Percentiles rank a stretch among this genome's conserved stretches.
Conservation (phyloP, 2,888 invertebrate species). For the Cataglyphis albicans region DNA sequence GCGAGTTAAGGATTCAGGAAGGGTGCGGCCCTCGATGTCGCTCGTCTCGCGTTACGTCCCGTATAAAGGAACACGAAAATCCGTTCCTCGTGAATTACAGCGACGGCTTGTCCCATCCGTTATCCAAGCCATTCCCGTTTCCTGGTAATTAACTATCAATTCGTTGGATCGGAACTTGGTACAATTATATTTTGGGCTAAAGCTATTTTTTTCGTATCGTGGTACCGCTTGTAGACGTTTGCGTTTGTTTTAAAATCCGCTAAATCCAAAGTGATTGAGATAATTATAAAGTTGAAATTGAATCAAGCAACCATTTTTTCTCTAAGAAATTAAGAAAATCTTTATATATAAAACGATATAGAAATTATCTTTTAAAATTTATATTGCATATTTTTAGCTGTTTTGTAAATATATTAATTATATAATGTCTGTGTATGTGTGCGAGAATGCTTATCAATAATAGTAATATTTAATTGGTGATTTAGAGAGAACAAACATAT, state of each 20-base stretch:
- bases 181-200: conserved; percentile 64
- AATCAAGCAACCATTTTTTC: neutral
- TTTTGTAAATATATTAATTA: neutral
- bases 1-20: conserved; percentile 74
- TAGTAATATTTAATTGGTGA: conserved; percentile 20
- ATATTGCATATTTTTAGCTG: conserved; percentile 34
- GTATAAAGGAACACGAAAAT: conserved; percentile 83
- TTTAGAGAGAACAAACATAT: conserved; percentile 41
- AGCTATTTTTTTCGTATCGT: conserved; percentile 34
- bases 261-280: neutral
- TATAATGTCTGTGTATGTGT: neutral
- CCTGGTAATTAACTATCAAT: conserved; percentile 85
- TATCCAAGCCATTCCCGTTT: conserved; percentile 81
- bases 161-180: conserved; percentile 80
- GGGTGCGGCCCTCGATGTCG: conserved; percentile 69
- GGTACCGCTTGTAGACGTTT: conserved; percentile 15
- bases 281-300: neutral
- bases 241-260: conserved; percentile 12
- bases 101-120: conserved; percentile 82
- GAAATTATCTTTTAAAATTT: conserved; percentile 1
- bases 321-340: neutral
- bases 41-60: conserved; percentile 70
- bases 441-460: neutral
- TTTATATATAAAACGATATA: neutral
- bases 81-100: conserved; percentile 83